These are phyloP conservation scores for Cordylochernes scorpioides DNA, from an alignment of 2,888 invertebrate genomes.

Conservation along the genomic window DNA sequence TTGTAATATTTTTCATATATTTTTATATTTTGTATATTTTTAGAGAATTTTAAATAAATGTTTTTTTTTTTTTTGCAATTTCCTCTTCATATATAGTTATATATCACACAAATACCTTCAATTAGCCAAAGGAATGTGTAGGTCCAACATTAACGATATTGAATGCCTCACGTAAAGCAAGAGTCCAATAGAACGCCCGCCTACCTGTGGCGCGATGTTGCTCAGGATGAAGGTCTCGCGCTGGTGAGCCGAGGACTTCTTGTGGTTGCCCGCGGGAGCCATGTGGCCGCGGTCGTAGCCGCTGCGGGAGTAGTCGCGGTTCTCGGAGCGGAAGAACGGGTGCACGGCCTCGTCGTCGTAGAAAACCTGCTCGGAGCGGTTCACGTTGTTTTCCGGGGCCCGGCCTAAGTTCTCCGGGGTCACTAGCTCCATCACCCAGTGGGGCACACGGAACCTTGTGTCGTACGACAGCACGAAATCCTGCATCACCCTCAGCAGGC, in stretches of 20 bases:
- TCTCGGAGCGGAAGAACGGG: conserved; percentile 33
- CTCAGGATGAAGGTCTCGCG: conserved; percentile 76
- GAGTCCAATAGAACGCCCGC: too few relatives aligned
- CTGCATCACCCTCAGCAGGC: too few relatives aligned
- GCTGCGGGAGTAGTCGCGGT: conserved; percentile 45
- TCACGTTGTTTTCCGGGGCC: too few relatives aligned
- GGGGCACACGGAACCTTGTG: conserved; percentile 45
- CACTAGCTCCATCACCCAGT: conserved; percentile 93
- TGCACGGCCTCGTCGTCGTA: conserved; percentile 42
- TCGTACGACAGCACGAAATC: conserved; percentile 84
- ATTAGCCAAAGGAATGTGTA: too few relatives aligned
- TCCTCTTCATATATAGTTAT: too few relatives aligned
- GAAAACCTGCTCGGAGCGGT: conserved; percentile 58
- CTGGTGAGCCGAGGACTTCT: conserved; percentile 42
- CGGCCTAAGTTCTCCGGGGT: conserved; percentile 36
- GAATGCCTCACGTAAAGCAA: too few relatives aligned
- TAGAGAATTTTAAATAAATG: too few relatives aligned
- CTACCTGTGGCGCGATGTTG: conserved; percentile 76
- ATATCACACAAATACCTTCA: too few relatives aligned
- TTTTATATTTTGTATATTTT: too few relatives aligned
- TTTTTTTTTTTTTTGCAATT: too few relatives aligned
- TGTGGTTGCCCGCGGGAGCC: conserved; percentile 90
- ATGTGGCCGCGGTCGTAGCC: conserved; percentile 53
- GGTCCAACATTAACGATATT: too few relatives aligned
- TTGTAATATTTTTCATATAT: too few relatives aligned